Percentiles rank a stretch among this genome's conserved stretches.
Conservation (phyloP, 2,113 vertebrate genomes). For the Colinus virginianus region DNA sequence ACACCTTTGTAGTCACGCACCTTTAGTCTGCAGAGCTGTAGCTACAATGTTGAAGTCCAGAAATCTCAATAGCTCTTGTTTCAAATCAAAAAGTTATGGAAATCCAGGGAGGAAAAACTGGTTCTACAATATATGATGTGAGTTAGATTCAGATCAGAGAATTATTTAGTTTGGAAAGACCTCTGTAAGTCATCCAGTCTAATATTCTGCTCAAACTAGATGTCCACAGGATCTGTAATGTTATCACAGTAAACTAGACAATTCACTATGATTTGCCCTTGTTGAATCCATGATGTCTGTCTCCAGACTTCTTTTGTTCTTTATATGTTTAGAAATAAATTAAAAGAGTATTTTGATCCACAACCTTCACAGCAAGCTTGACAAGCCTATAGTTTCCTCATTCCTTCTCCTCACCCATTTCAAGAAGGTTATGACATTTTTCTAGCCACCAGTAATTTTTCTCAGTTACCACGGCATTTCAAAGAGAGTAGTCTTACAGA, state of each 20-base stretch:
- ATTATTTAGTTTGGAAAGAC: background rate
- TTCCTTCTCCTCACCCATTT: background rate
- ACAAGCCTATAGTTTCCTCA: background rate
- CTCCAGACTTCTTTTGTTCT: background rate
- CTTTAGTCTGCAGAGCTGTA: background rate
- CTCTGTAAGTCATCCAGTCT: background rate
- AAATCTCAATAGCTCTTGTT: background rate
- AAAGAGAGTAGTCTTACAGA: background rate
- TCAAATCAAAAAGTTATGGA: background rate
- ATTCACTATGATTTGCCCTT: background rate
- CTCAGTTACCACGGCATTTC: background rate
- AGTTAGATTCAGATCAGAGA: background rate
- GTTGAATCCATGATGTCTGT: background rate
- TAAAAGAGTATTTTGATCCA: background rate
- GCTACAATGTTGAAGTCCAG: background rate
- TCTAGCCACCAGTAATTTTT: background rate
- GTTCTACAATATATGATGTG: background rate
- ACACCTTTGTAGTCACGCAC: background rate
- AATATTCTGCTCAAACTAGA: fast-evolving
- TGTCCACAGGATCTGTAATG: background rate
- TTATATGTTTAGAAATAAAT: background rate
- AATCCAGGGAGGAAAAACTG: background rate
- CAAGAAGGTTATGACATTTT: background rate
- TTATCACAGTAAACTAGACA: background rate
- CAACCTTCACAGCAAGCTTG: background rate